Base-by-base conservation (phyloP, 35 echinoderm and acorn worm species). In the Heliocidaris erythrogramma region DNA sequence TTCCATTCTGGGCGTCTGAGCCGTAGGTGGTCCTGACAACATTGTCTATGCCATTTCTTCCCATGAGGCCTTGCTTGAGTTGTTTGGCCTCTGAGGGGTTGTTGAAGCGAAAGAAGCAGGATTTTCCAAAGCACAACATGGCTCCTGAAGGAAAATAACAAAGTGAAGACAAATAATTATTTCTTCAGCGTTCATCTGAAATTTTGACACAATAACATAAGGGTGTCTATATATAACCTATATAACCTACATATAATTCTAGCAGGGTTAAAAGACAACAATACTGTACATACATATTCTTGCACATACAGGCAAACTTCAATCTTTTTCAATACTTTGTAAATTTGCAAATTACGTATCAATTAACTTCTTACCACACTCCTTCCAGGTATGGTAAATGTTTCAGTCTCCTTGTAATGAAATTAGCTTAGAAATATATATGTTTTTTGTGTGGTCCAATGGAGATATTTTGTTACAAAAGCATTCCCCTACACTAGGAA, bases 71-170 rank as follows among this genome's bases (percentile, higher is more conserved):
- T 56, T 95, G 85, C 86, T 88, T 97, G 5, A 97, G 59, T 60
- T 95, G 90, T 52, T 95, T 99, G 35, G 98, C 98, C 92, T 99
- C 97, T 0, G 78, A 47, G 1, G 98, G 96, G 88, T 97, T 96
- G 96, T 99, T 99, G 69, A 99, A 99, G 48, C 97, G 89, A 95
- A 96, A 97, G 93, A 95, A 96, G 89, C 94, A 95, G 17, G 98
- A 96, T 35, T 97, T 97, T 2, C 98, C 98, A 92, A 99, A 99
- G 90, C 98, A 99, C 13, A 99, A 61, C 98, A 99, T 99, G 48
- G 98, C 96, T 96, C 98, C 98, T 99, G 86, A 61, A 94, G 90
- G 47, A 96, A 13, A 96, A 30, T 42, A 93, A 86, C 48, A 78
- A 24, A 78, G 30, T 5, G 21, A n/a, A 65, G 48, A 49, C 7